These are phyloP conservation scores for Calameuta idolon DNA, from an alignment of 2,888 invertebrate species.

Conservation along the genomic window DNA sequence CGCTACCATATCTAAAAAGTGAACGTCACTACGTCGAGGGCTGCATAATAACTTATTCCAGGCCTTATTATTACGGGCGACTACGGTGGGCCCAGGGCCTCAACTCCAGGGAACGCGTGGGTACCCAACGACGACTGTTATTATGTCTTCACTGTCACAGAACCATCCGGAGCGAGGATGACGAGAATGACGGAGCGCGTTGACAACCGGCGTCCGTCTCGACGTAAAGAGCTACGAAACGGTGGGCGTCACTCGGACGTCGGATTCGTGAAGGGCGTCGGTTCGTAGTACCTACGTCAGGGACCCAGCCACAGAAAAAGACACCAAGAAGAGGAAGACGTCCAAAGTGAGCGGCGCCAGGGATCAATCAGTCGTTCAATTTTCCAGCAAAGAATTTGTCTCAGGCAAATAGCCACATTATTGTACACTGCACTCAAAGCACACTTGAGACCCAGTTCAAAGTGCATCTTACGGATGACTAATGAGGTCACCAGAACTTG, in stretches of 20 bases:
- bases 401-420: background rate
- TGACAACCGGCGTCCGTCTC: slow-evolving; percentile 18
- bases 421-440: background rate
- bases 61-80: slow-evolving; percentile 55
- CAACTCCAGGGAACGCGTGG: slow-evolving; percentile 28
- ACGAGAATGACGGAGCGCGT: slow-evolving; percentile 24
- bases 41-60: slow-evolving; percentile 57
- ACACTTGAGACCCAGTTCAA: background rate
- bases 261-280: background rate
- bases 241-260: background rate
- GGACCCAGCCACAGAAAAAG: background rate
- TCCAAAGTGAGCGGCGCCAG: background rate
- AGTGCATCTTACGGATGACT: background rate
- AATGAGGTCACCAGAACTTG: background rate
- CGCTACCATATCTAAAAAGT: slow-evolving; percentile 37
- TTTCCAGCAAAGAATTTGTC: background rate
- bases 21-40: slow-evolving; percentile 38
- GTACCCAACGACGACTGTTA: slow-evolving; percentile 39
- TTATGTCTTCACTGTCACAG: slow-evolving; percentile 42
- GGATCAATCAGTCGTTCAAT: background rate
- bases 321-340: background rate
- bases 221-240: slow-evolving; percentile 3
- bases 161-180: slow-evolving; percentile 10
- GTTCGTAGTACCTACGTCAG: background rate
- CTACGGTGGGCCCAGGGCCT: slow-evolving; percentile 45